Percentiles rank a stretch among this genome's conserved stretches.
Conservation (phyloP, 2,797 vertebrate species). For the Acipenser oxyrinchus region DNA sequence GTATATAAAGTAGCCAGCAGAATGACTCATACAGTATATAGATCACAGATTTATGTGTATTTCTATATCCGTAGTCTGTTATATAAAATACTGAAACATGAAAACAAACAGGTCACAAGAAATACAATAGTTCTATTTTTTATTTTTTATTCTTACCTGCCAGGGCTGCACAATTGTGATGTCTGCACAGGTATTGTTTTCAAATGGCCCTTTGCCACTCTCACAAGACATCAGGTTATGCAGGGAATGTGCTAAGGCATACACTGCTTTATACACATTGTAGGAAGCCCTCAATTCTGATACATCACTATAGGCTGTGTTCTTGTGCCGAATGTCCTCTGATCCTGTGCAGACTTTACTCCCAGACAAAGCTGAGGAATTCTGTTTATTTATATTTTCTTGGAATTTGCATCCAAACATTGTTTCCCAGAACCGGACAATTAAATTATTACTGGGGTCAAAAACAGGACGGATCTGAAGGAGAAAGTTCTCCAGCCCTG, state of each 20-base stretch:
- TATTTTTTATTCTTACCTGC: constrained; percentile 42
- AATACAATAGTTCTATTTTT: neutral
- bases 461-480: constrained; percentile 24
- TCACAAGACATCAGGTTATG: constrained; percentile 42
- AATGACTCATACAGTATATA: no score
- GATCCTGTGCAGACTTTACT: constrained; percentile 28
- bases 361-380: constrained; percentile 6
- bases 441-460: constrained; percentile 23
- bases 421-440: constrained; percentile 44
- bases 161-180: constrained; percentile 43
- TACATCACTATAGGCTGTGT: constrained; percentile 40
- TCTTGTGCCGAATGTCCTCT: constrained; percentile 26
- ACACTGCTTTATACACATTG: constrained; percentile 49
- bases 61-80: neutral
- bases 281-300: constrained; percentile 39
- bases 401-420: constrained; percentile 42
- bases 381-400: constrained; percentile 5
- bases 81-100: neutral
- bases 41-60: neutral
- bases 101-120: neutral
- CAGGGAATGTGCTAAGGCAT: constrained; percentile 50
- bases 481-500: constrained; percentile 42
- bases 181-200: constrained; percentile 37
- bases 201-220: constrained; percentile 44
- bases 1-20: no score